Evolutionary conservation across 2,113 vertebrate species (phyloP), one percentile per base, ranked within the genome.

Genomic region (Dromas ardeola): DNA sequence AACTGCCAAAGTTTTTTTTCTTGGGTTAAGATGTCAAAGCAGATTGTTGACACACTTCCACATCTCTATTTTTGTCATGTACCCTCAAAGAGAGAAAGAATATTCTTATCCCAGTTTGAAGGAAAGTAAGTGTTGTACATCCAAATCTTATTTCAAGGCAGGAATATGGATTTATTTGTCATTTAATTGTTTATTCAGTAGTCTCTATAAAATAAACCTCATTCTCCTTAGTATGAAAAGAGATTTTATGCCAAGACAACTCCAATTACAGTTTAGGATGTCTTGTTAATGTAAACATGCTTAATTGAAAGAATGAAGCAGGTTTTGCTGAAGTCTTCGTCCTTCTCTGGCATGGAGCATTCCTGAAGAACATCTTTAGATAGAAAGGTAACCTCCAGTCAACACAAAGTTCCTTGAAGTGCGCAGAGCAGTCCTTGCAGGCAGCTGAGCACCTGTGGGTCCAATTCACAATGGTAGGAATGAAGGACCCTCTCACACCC

Each of bases 231-330:
- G 29, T 61, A 66, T 87, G 62, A 67, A 81, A 93, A 74, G 15
- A 27, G 10, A n/a, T 70, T 79, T 86, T 90, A 80, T 52, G 38
- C 29, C 76, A 96, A 91, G 66, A 70, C 45, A 84, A 69, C 9
- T 22, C 7, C n/a, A 84, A 25, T 87, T 70, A 87, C 66, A 82
- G 27, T 73, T 82, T 59, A 87, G 53, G 25, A 94, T 90, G 45
- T 79, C 84, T 80, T 76, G 18, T 45, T 93, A 73, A 82, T 93
- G 87, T 95, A 91, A 95, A 96, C 83, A 88, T 49, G 50, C 45
- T 85, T 72, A 38, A 88, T 23, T 70, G 70, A 90, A 94, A 62
- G 47, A 86, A 81, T 52, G 16, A 67, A 82, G 67, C 29, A 30
- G 40, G 32, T 89, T 95, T 95, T 88, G 50, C 34, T 80, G 53